Percentiles rank a stretch among this genome's conserved stretches.
These are phyloP conservation scores for Capreolus pygargus DNA, from an alignment of 2,113 vertebrate genomes.

Conservation along the genomic window DNA sequence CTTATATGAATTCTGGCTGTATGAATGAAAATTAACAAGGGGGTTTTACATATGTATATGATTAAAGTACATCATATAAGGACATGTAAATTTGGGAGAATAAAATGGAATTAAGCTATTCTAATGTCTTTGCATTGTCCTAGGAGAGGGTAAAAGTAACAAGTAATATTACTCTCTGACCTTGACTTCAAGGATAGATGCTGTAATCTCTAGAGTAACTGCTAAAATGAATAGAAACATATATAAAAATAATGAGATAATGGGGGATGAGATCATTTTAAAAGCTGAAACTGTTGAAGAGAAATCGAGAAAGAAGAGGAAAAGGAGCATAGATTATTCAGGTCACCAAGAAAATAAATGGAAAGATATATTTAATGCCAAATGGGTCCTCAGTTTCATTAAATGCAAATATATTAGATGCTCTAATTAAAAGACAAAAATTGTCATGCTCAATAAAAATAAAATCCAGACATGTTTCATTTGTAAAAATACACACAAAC, in stretches of 20 bases:
- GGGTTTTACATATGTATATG: not conserved
- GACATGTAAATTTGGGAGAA: not conserved
- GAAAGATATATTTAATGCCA: not conserved
- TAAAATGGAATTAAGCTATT: not conserved
- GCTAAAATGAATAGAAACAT: not conserved
- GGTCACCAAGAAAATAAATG: not conserved
- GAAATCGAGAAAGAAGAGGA: not conserved
- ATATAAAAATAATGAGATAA: not conserved
- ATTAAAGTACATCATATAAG: not conserved
- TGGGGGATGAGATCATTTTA: not conserved
- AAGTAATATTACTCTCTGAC: not conserved
- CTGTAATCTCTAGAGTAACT: not conserved
- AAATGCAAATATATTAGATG: not conserved
- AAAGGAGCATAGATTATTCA: not conserved
- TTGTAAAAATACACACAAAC: not conserved
- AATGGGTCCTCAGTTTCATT: not conserved
- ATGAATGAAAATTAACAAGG: not conserved
- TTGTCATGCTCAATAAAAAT: not conserved
- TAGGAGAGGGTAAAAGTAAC: not conserved
- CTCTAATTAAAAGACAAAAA: not conserved
- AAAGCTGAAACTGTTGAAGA: not conserved
- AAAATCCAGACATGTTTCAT: not conserved
- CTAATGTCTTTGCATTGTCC: not conserved
- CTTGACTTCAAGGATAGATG: not conserved
- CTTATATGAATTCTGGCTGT: not conserved